These are phyloP conservation scores for Bombus waltoni DNA, from an alignment of 1,140 invertebrate genomes.

Conservation along the genomic window DNA sequence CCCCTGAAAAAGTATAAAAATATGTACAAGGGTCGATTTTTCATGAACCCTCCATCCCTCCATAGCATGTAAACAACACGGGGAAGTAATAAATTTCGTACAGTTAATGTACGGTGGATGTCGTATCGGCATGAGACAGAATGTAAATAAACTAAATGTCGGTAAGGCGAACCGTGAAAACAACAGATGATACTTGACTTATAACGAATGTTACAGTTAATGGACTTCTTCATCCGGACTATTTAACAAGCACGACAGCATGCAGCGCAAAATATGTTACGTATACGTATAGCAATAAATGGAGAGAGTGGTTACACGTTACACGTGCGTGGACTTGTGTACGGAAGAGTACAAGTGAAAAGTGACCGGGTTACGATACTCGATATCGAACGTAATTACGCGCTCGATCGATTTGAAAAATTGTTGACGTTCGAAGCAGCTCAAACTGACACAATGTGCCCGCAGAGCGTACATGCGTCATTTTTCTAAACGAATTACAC, in stretches of 20 bases:
- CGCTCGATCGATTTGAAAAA: slow-evolving; percentile 45
- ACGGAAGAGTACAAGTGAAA: slow-evolving; percentile 27
- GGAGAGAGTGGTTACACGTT: slow-evolving; percentile 14
- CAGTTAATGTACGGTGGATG: background rate
- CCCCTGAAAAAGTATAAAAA: no score
- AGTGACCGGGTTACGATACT: slow-evolving; percentile 44
- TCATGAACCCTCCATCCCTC: background rate
- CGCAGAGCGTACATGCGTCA: no score
- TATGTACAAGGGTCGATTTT: background rate
- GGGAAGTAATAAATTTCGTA: background rate
- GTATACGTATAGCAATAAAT: background rate
- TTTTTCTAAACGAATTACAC: slow-evolving; percentile 20
- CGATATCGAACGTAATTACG: slow-evolving; percentile 42
- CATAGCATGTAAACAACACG: no score
- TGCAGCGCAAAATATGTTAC: slow-evolving; percentile 15
- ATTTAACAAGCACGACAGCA: slow-evolving; percentile 20
- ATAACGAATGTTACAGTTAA: slow-evolving; percentile 18
- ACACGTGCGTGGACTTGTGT: slow-evolving; percentile 38
- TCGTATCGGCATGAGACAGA: background rate
- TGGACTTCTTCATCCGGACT: background rate
- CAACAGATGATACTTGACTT: background rate
- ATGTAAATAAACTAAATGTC: slow-evolving; percentile 24
- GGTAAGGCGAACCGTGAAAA: background rate
- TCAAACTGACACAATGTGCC: background rate
- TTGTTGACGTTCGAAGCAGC: slow-evolving; percentile 7